Evolutionary conservation across 2,797 vertebrate species (phyloP).

Genomic region (Notoglanidium macrostoma): DNA sequence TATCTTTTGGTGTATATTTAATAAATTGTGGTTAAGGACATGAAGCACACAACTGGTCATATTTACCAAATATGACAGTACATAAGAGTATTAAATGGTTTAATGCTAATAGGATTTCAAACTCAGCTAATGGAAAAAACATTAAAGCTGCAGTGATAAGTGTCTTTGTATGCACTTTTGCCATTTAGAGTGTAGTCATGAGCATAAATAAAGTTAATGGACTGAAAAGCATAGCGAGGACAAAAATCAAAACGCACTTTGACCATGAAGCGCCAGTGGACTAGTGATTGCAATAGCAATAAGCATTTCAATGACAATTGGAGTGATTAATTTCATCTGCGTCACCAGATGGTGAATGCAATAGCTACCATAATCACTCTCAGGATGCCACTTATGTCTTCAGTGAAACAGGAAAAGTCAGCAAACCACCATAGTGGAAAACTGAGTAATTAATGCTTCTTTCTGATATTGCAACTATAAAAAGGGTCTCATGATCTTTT

Average conservation of each 20-base stretch:
- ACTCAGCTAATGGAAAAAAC: conserved; percentile 27
- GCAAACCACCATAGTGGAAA: conserved; percentile 21
- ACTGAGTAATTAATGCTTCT: conserved; percentile 27
- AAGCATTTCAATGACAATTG: conserved; percentile 54
- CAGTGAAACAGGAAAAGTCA: conserved; percentile 44
- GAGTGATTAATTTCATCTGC: conserved; percentile 52
- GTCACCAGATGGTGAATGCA: conserved; percentile 54
- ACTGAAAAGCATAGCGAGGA: conserved; percentile 29
- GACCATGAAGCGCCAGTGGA: conserved; percentile 20
- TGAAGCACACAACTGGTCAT: background rate
- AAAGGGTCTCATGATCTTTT: background rate
- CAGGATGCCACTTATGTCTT: conserved; percentile 51
- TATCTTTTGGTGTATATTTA: background rate
- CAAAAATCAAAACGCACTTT: conserved; percentile 34
- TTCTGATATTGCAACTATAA: conserved; percentile 13
- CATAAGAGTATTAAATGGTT: background rate
- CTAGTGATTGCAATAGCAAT: conserved; percentile 29
- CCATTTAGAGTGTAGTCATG: conserved; percentile 37
- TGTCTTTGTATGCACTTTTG: conserved; percentile 17
- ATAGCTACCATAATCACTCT: conserved; percentile 49
- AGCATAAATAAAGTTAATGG: conserved; percentile 51
- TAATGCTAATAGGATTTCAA: conserved; percentile 30
- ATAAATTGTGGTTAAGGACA: background rate
- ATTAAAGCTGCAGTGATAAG: conserved; percentile 15
- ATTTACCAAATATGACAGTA: background rate